Conservation (phyloP, 2,797 vertebrate species). For the Danio kyathit region DNA sequence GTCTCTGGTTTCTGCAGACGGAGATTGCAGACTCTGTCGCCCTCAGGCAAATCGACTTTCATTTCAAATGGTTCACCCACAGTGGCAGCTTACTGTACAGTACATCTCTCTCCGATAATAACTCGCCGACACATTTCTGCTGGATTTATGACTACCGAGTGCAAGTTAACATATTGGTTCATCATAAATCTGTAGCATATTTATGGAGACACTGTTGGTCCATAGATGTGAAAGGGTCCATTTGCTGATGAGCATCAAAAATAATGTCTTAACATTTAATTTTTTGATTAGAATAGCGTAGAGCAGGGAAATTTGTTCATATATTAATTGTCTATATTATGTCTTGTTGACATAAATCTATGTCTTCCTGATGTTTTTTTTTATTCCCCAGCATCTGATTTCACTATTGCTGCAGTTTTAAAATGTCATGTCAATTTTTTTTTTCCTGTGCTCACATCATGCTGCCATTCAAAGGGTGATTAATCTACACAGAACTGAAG, state of each 20-base stretch:
- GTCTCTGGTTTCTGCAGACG: constrained; percentile 27
- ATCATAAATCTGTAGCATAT: constrained; percentile 23
- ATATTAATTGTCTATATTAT: background rate
- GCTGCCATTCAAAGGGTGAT: background rate
- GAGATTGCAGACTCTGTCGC: constrained; percentile 36
- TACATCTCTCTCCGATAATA: constrained; percentile 38
- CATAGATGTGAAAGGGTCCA: background rate
- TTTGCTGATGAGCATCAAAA: constrained; percentile 32
- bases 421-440: background rate
- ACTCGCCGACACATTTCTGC: constrained; percentile 30
- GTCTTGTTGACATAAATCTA: too few species aligned
- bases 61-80: constrained; percentile 44
- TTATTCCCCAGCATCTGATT: background rate
- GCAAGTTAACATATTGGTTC: constrained; percentile 28
- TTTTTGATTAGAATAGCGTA: background rate
- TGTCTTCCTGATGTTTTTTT: too few species aligned
- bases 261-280: background rate
- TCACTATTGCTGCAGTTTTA: background rate
- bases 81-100: constrained; percentile 22
- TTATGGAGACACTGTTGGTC: constrained; percentile 38
- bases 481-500: background rate
- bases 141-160: constrained; percentile 28
- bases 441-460: background rate
- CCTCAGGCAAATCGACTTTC: constrained; percentile 47
- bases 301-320: background rate